Evolutionary conservation across 2,113 vertebrate species (phyloP), one percentile per base, ranked within the genome.

Genomic region (Atrichornis clamosus): DNA sequence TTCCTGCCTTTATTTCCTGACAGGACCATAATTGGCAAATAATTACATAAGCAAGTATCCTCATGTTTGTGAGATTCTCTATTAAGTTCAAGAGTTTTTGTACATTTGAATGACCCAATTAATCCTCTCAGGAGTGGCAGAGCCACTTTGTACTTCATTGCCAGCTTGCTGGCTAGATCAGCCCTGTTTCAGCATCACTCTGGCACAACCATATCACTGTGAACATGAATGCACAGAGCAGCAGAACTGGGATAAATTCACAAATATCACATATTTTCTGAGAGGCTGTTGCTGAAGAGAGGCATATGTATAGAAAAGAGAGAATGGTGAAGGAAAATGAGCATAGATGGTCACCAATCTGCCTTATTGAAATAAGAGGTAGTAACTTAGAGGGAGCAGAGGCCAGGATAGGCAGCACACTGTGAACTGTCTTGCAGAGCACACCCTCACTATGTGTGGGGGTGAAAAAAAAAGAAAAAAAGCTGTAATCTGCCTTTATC

Each of bases 61-160:
- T 90, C 1, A 0, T 35, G 16, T 44, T 67, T 1, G 2, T 49
- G 39, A 90, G 47, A 20, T 49, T 95, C 90, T 64, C 35, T 16
- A 5, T 47, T 78, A 41, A 42, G 21, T 78, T 78, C 24, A 52
- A 58, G 67, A 72, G 30, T 28, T 47, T 67, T 26, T 26, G 32
- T 78, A 52, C n/a, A 16, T 0, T 1, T 44, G 44, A 70, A 27
- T 42, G 69, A 89, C 47, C 23, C 1, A 1, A 7, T 3, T 59
- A 53, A n/a, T 90, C 28, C 53, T 27, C n/a, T 76, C 53, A 62
- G 49, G 11, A 35, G 5, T 65, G 53, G 68, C 60, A 87, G 42
- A 72, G 17, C 13, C 44, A 27, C 67, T 87, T 49, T 41, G 44
- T 37, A 26, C 46, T 69, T 88, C 49, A 15, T 13, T 74, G 33